These are phyloP conservation scores for Psephotus haematonotus DNA, from an alignment of 2,113 vertebrate genomes.

Conservation along the genomic window DNA sequence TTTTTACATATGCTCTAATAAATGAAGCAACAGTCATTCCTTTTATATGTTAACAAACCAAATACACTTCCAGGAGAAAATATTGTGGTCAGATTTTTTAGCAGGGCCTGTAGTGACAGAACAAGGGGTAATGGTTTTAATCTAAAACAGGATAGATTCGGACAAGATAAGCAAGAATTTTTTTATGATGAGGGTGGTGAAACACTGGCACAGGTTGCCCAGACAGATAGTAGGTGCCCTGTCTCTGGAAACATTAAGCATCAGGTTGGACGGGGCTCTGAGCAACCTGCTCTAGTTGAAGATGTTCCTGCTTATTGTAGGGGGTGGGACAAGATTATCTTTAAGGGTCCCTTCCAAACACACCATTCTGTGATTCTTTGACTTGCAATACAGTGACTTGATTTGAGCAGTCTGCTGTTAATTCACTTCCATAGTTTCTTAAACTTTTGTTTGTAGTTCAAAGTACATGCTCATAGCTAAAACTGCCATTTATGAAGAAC, in stretches of 20 bases:
- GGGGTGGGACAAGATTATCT: background rate
- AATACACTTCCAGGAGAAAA: background rate
- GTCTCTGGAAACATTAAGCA: background rate
- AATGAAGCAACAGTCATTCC: background rate
- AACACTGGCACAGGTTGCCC: background rate
- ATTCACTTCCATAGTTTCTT: background rate
- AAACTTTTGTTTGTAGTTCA: background rate
- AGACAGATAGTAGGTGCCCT: background rate
- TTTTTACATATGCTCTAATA: background rate
- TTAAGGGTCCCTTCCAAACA: background rate
- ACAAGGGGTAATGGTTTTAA: background rate
- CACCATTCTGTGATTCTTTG: background rate
- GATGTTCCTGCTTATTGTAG: rapidly evolving
- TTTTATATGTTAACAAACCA: background rate
- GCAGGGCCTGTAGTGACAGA: rapidly evolving
- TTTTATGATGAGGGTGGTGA: background rate
- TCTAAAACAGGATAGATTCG: background rate
- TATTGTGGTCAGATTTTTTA: background rate
- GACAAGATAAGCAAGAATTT: rapidly evolving
- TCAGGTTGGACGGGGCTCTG: background rate
- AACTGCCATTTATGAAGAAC: background rate
- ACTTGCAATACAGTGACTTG: rapidly evolving
- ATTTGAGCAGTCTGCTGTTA: background rate
- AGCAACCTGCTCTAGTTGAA: background rate
- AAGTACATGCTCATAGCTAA: background rate